phyloP scores from a whole-genome alignment of 2,888 invertebrate genomes.

The Xanthia togata region DNA sequence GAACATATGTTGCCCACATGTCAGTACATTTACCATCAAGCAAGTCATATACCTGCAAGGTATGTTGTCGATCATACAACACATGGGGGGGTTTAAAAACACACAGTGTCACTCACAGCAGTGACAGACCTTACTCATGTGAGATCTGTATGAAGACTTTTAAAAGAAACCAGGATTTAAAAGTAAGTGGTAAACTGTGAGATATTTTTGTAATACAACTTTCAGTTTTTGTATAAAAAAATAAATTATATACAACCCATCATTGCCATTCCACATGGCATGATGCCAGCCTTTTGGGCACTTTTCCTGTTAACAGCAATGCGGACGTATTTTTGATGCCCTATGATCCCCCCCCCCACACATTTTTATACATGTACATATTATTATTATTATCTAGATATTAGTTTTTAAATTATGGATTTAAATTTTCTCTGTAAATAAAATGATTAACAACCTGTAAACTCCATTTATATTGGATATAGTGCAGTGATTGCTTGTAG shows the following conservation, averaged over 20 bases:
- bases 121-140: slow-evolving; percentile 92
- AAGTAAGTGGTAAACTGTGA: slow-evolving; percentile 83
- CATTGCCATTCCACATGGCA: neutral
- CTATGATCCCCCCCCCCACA: neutral
- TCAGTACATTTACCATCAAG: slow-evolving; percentile 76
- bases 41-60: slow-evolving; percentile 86
- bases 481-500: neutral
- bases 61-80: slow-evolving; percentile 93
- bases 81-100: slow-evolving; percentile 92
- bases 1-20: slow-evolving; percentile 92
- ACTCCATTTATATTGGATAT: neutral
- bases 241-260: neutral
- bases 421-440: neutral
- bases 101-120: slow-evolving; percentile 93
- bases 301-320: neutral
- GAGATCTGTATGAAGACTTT: slow-evolving; percentile 93
- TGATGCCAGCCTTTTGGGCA: neutral
- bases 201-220: neutral
- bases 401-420: neutral
- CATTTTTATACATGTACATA: neutral
- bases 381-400: neutral
- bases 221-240: neutral
- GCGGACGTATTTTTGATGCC: neutral
- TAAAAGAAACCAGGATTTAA: slow-evolving; percentile 93
- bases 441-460: neutral